phyloP scores from a whole-genome alignment of 64 coral and sea anemone species.

The Montipora foliosa region DNA sequence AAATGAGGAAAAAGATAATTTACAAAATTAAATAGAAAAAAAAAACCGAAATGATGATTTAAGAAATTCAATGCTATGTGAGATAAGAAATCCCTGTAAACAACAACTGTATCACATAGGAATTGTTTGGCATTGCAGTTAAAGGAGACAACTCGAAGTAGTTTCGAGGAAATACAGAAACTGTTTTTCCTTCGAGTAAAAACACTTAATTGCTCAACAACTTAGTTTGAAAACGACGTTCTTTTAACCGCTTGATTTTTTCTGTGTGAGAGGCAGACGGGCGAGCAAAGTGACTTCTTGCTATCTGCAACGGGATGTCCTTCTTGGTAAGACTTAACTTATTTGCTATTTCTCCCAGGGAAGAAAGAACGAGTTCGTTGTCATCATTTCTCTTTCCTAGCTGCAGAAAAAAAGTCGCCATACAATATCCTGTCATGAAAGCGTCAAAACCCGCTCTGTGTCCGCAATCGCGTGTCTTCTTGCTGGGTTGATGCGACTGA shows the following conservation, averaged over 20 bases:
- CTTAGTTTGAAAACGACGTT: neutral
- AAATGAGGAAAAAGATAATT: too few relatives aligned
- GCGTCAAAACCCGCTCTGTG: conserved; percentile 97
- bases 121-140: too few relatives aligned
- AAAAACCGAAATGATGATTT: too few relatives aligned
- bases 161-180: too few relatives aligned
- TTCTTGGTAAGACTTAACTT: conserved; percentile 84
- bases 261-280: conserved; percentile 70
- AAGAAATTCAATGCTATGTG: too few relatives aligned
- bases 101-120: too few relatives aligned
- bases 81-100: too few relatives aligned
- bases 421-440: conserved; percentile 96
- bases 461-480: conserved; percentile 52
- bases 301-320: conserved; percentile 79
- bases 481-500: neutral
- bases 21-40: too few relatives aligned
- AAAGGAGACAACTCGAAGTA: too few relatives aligned
- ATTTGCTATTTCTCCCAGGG: conserved; percentile 65
- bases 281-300: conserved; percentile 81
- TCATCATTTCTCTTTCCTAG: conserved; percentile 44
- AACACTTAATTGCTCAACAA: neutral
- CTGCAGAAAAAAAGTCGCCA: conserved; percentile 69
- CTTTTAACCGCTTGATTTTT: conserved; percentile 62
- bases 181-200: neutral
- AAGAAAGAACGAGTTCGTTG: conserved; percentile 20